phyloP scores from a whole-genome alignment of 2,888 invertebrate genomes.

The Diplolepis rosae region DNA sequence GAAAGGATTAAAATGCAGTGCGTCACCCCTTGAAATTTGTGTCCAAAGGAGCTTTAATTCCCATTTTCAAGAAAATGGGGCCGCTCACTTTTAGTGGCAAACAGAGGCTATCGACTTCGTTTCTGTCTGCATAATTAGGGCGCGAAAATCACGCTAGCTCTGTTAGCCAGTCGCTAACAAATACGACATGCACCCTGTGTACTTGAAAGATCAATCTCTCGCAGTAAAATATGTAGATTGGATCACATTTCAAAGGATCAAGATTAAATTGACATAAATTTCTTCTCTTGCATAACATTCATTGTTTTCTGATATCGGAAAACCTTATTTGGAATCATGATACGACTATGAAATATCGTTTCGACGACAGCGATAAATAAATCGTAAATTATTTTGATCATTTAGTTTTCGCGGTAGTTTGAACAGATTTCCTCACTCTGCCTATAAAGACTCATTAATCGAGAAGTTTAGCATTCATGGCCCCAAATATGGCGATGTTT shows the following conservation, averaged over 20 bases:
- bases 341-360: no score
- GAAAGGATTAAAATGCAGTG: conserved; percentile 6
- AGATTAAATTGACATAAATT: no score
- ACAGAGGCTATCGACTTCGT: not conserved
- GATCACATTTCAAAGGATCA: no score
- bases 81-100: not conserved
- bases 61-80: conserved; percentile 9
- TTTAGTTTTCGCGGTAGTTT: no score
- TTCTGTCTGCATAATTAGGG: conserved; percentile 1
- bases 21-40: conserved; percentile 20
- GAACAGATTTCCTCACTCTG: not conserved
- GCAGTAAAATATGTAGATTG: no score
- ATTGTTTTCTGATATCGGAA: no score
- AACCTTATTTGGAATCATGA: no score
- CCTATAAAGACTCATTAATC: not conserved
- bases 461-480: not conserved
- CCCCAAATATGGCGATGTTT: not conserved
- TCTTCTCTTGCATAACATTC: no score
- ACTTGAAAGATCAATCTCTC: no score
- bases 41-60: conserved; percentile 18
- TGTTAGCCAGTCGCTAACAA: not conserved
- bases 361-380: no score
- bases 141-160: conserved; percentile 5
- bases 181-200: not conserved
- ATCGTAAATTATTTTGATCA: no score